phyloP scores from a whole-genome alignment of 2,113 vertebrate genomes.

The Dasyprocta punctata region DNA sequence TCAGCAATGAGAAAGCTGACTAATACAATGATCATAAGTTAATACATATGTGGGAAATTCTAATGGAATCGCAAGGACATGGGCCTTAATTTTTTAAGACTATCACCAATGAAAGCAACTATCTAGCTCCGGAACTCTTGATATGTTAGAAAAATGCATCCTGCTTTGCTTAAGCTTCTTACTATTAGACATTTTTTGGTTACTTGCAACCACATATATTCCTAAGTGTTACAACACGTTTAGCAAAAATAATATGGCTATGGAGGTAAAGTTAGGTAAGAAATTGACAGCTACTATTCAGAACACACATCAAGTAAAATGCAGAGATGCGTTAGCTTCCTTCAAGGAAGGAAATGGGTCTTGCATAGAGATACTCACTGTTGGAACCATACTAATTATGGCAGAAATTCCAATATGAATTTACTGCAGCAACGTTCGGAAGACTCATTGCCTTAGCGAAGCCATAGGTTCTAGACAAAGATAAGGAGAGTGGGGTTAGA shows the following conservation, averaged over 20 bases:
- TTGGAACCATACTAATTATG: background rate
- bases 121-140: background rate
- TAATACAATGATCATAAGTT: background rate
- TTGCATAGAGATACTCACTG: background rate
- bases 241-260: background rate
- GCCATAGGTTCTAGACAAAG: background rate
- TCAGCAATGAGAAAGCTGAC: background rate
- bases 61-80: background rate
- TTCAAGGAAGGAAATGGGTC: background rate
- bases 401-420: background rate
- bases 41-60: background rate
- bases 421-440: background rate
- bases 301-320: background rate
- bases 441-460: background rate
- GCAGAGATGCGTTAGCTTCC: fast-evolving
- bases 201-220: conserved; percentile 2
- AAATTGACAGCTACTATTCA: background rate
- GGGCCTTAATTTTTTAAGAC: background rate
- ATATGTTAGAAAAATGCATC: conserved; percentile 22
- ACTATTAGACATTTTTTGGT: background rate
- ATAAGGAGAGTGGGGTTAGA: background rate
- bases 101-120: background rate
- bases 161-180: background rate
- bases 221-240: background rate
- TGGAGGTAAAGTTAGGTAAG: background rate